phyloP scores from a whole-genome alignment of 2,113 vertebrate species.

The Pelobates fuscus region DNA sequence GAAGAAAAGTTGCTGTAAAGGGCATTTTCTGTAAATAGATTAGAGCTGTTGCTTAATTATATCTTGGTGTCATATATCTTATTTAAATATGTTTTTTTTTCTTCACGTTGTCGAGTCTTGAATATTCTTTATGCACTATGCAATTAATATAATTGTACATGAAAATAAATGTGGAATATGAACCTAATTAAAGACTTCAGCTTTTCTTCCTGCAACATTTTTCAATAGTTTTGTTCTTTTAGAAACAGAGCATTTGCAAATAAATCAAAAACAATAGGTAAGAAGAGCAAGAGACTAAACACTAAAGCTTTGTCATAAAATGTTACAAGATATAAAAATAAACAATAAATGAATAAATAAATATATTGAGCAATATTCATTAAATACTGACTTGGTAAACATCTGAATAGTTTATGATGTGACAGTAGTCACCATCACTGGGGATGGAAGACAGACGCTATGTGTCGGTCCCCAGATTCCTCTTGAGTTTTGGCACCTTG shows the following conservation, averaged over 20 bases:
- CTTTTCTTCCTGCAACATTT: no score
- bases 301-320: slow-evolving; percentile 14
- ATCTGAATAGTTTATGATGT: no score
- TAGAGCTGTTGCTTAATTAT: slow-evolving; percentile 38
- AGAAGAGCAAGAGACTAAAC: no score
- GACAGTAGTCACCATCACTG: no score
- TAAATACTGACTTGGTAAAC: no score
- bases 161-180: slow-evolving; percentile 16
- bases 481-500: no score
- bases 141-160: slow-evolving; percentile 44
- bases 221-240: no score
- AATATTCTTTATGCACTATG: slow-evolving; percentile 11
- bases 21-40: slow-evolving; percentile 44
- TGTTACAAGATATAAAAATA: slow-evolving; percentile 4
- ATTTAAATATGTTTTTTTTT: slow-evolving; percentile 23
- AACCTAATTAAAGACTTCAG: slow-evolving; percentile 23
- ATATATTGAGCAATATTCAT: background rate
- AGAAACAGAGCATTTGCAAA: no score
- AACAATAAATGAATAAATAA: no score
- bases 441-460: no score
- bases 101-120: slow-evolving; percentile 20
- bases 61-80: slow-evolving; percentile 34
- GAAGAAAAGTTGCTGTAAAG: slow-evolving; percentile 38
- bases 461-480: no score
- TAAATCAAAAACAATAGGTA: no score